Conservation (phyloP, 2,888 invertebrate species). For the Drosophila pseudotalamancana region DNA sequence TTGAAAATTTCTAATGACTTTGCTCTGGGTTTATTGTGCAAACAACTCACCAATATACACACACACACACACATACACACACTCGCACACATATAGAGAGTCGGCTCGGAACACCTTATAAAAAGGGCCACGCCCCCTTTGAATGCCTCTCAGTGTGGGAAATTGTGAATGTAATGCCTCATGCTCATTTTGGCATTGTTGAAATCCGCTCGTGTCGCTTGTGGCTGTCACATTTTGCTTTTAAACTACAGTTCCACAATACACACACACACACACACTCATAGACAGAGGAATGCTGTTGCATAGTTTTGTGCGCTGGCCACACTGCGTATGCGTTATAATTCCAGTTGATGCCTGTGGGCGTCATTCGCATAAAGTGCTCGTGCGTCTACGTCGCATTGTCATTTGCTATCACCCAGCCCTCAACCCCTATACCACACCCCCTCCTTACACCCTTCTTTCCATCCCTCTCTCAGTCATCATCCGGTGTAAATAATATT, state of each 20-base stretch:
- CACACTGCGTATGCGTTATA: slow-evolving; percentile 60
- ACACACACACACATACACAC: not conserved
- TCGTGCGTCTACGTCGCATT: slow-evolving; percentile 63
- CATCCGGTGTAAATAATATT: slow-evolving; percentile 65
- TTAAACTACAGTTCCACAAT: slow-evolving; percentile 48
- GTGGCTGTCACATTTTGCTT: slow-evolving; percentile 55
- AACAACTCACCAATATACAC: slow-evolving; percentile 48
- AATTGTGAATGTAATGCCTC: slow-evolving; percentile 17
- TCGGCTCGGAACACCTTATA: slow-evolving; percentile 24
- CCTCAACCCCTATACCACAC: not conserved
- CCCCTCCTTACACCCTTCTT: not conserved
- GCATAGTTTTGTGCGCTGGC: slow-evolving; percentile 52
- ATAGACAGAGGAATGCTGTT: slow-evolving; percentile 31
- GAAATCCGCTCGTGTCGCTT: slow-evolving; percentile 39
- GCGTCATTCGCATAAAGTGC: slow-evolving; percentile 74
- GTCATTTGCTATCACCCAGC: slow-evolving; percentile 21
- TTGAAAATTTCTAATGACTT: slow-evolving; percentile 74
- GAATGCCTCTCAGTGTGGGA: not conserved
- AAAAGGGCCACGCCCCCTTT: slow-evolving; percentile 17
- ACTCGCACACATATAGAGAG: slow-evolving; percentile 7
- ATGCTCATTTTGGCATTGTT: slow-evolving; percentile 50
- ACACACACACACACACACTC: not conserved
- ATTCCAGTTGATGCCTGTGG: slow-evolving; percentile 69
- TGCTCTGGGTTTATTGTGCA: slow-evolving; percentile 65
- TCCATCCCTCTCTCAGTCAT: not conserved